Conservation (phyloP, 2,888 invertebrate genomes). For the Dicycla oo region DNA sequence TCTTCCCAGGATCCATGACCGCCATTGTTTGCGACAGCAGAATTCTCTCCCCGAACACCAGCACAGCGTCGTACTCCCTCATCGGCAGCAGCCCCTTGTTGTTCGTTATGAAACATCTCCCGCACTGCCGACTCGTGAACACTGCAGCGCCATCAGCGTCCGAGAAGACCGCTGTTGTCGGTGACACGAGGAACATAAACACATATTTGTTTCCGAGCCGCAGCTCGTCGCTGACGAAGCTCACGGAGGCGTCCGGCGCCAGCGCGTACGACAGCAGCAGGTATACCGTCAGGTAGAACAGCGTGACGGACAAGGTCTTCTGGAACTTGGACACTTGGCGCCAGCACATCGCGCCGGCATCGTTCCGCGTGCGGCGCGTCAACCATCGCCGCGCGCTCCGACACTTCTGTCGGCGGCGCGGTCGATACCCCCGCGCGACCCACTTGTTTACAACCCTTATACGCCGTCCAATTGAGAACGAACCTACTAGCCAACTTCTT, state of each 20-base stretch:
- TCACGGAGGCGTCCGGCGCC: conserved; percentile 66
- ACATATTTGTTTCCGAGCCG: conserved; percentile 75
- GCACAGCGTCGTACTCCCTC: conserved; percentile 77
- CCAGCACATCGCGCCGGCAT: conserved; percentile 75
- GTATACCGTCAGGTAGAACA: conserved; percentile 73
- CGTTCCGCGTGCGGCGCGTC: conserved; percentile 64
- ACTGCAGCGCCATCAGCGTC: conserved; percentile 76
- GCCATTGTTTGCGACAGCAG: conserved; percentile 66
- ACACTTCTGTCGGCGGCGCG: conserved; percentile 73
- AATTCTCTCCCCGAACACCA: conserved; percentile 67
- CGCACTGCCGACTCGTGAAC: conserved; percentile 72
- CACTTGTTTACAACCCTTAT: conserved; percentile 58
- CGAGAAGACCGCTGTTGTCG: conserved; percentile 66
- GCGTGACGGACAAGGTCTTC: conserved; percentile 69
- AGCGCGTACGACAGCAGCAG: conserved; percentile 70
- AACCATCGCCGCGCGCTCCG: conserved; percentile 68
- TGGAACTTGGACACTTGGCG: conserved; percentile 75
- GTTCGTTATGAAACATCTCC: conserved; percentile 78
- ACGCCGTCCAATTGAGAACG: conserved; percentile 30
- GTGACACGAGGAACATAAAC: conserved; percentile 74
- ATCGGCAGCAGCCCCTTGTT: conserved; percentile 79
- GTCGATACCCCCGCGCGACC: conserved; percentile 75
- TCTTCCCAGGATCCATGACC: conserved; percentile 72
- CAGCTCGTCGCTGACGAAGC: conserved; percentile 74
- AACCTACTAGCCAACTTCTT: background rate